Evolutionary conservation across 2,888 invertebrate species (phyloP).

Genomic region (Magallana nippona): DNA sequence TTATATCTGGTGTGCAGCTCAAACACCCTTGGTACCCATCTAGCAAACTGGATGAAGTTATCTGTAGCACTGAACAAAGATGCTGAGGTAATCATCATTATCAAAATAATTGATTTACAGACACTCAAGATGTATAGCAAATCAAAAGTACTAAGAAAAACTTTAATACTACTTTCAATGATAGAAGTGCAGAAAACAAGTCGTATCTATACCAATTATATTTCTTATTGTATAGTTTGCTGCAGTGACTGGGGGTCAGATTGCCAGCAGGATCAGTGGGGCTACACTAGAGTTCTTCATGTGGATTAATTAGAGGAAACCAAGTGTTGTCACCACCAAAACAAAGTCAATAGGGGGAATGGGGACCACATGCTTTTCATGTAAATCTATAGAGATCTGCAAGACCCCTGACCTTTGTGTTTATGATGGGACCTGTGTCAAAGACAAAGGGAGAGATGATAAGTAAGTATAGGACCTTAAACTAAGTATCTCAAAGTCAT

Average conservation of each 20-base stretch:
- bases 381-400: conserved; percentile 84
- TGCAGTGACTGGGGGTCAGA: conserved; percentile 90
- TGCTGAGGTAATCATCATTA: conserved; percentile 60
- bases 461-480: conserved; percentile 58
- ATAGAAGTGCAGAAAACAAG: not conserved
- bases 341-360: conserved; percentile 98
- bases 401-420: conserved; percentile 85
- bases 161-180: too few species aligned
- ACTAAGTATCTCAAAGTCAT: not conserved
- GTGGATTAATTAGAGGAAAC: conserved; percentile 68
- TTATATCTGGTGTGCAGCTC: conserved; percentile 84
- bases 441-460: conserved; percentile 69
- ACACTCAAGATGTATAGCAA: too few species aligned
- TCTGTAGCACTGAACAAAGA: conserved; percentile 80
- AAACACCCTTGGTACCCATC: conserved; percentile 98
- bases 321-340: conserved; percentile 94
- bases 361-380: conserved; percentile 91
- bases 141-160: too few species aligned
- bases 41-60: conserved; percentile 94
- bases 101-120: too few species aligned
- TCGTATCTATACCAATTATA: not conserved
- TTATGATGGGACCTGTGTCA: conserved; percentile 95
- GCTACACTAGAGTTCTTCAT: conserved; percentile 94
- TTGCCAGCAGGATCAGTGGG: conserved; percentile 95
- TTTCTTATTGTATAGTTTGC: conserved; percentile 85